Evolutionary conservation across 2,797 vertebrate genomes (phyloP).

Genomic region (Xiphorhynchus erythropygius): DNA sequence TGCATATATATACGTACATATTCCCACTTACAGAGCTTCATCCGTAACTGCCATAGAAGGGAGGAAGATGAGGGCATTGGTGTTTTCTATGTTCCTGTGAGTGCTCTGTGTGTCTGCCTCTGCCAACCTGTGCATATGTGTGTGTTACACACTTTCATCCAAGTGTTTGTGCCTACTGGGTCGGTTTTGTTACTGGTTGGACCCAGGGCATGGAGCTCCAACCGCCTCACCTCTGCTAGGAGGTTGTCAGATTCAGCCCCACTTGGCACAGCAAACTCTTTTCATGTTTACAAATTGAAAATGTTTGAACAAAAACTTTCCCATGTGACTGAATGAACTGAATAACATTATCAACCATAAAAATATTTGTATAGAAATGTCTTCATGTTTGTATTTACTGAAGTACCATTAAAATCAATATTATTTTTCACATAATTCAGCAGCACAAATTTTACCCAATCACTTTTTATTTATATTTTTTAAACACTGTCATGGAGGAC

Average conservation of each 20-base stretch:
- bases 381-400: background rate
- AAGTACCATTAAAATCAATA: background rate
- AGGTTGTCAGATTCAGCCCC: background rate
- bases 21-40: background rate
- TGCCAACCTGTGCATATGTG: accelerated
- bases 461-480: background rate
- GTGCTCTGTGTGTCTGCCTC: background rate
- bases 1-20: background rate
- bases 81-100: background rate
- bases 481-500: background rate
- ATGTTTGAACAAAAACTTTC: background rate
- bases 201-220: background rate
- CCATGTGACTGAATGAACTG: background rate
- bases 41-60: background rate
- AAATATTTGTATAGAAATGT: background rate
- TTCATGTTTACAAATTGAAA: background rate
- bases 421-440: background rate
- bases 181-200: accelerated
- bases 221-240: background rate
- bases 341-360: background rate
- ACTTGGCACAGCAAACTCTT: background rate
- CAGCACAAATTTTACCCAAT: background rate
- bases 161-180: accelerated
- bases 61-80: background rate
- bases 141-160: background rate